Percentiles rank a stretch among this genome's conserved stretches.
phyloP scores from a whole-genome alignment of 2,113 vertebrate genomes.

The Puma concolor region DNA sequence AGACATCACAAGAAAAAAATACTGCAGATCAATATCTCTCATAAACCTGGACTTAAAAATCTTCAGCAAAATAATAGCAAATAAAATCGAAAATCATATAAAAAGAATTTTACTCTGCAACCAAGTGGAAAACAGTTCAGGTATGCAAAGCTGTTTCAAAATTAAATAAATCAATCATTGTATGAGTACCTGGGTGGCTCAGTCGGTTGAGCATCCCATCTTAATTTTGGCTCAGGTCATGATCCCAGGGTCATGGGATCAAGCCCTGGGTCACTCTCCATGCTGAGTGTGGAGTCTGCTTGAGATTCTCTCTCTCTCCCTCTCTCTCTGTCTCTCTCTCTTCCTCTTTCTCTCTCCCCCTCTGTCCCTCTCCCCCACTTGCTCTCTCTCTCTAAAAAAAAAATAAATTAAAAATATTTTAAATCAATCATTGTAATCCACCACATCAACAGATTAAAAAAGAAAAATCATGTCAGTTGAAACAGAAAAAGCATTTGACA shows the following conservation, averaged over 20 bases:
- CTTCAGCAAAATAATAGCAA: not conserved
- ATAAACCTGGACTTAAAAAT: not conserved
- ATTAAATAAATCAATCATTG: not conserved
- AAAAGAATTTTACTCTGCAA: not conserved
- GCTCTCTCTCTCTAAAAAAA: no score
- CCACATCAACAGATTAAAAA: not conserved
- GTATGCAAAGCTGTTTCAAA: not conserved
- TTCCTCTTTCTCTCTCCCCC: no score
- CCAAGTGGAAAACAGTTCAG: not conserved
- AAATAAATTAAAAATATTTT: no score
- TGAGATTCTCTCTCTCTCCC: no score
- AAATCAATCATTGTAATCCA: not conserved
- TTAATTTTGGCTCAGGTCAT: no score
- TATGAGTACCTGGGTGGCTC: not conserved
- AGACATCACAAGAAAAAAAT: not conserved
- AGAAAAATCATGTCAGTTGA: not conserved
- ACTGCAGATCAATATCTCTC: not conserved
- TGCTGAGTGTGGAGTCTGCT: no score
- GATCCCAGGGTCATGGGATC: no score
- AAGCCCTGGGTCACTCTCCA: no score
- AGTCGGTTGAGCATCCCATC: no score
- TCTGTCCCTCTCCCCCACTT: no score
- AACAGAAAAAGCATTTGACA: not conserved
- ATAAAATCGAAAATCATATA: not conserved
- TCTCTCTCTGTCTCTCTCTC: no score